Percentiles rank a stretch among this genome's conserved stretches.
Conservation (phyloP, 2,113 vertebrate genomes). For the Tretioscincus oriximinensis region DNA sequence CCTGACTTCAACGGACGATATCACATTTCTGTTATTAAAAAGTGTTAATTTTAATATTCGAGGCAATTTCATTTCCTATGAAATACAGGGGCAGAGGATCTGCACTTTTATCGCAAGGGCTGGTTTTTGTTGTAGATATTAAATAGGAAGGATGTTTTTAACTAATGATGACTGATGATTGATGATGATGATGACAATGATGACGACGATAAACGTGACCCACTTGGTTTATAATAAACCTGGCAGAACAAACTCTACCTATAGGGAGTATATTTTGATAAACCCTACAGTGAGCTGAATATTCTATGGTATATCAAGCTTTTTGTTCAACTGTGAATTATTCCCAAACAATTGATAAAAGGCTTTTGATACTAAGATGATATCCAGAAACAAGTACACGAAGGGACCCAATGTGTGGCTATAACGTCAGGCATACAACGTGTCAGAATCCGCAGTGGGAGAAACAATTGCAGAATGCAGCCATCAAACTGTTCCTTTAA, state of each 20-base stretch:
- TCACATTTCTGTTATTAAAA: slow-evolving; percentile 74
- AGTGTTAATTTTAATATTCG: slow-evolving; percentile 74
- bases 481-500: no score
- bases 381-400: no score
- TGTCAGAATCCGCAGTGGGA: no score
- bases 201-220: slow-evolving; percentile 30
- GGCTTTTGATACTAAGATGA: neutral
- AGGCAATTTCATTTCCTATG: slow-evolving; percentile 66
- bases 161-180: no score
- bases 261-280: slow-evolving; percentile 39
- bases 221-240: slow-evolving; percentile 57
- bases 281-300: slow-evolving; percentile 15
- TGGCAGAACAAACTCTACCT: slow-evolving; percentile 49
- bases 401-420: no score
- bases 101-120: slow-evolving; percentile 29
- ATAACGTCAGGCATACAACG: no score
- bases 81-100: slow-evolving; percentile 58
- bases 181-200: no score
- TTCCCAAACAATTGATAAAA: slow-evolving; percentile 35
- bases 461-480: no score
- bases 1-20: slow-evolving; percentile 61
- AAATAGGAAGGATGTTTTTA: slow-evolving; percentile 45
- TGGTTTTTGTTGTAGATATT: slow-evolving; percentile 55
- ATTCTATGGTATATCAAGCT: slow-evolving; percentile 2
- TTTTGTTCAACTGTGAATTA: slow-evolving; percentile 1